These are phyloP conservation scores for Anastrepha obliqua DNA, from an alignment of 1,140 invertebrate genomes.

Conservation along the genomic window DNA sequence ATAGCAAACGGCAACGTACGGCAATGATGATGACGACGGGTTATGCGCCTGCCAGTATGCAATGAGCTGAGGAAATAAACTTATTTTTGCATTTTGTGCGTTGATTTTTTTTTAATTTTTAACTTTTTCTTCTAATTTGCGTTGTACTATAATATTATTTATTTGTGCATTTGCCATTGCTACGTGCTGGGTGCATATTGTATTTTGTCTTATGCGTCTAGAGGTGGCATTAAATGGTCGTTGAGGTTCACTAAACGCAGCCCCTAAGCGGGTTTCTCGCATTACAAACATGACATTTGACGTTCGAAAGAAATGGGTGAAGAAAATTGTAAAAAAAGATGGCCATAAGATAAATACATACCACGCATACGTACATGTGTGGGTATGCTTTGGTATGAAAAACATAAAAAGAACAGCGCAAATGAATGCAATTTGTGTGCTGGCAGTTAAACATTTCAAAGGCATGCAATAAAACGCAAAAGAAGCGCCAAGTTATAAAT, in stretches of 20 bases:
- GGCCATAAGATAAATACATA: background rate
- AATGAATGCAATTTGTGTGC: background rate
- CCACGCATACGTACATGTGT: background rate
- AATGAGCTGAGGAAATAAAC: background rate
- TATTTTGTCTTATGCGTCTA: background rate
- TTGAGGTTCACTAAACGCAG: background rate
- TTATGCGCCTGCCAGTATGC: background rate
- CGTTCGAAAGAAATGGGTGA: background rate
- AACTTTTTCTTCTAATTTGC: background rate
- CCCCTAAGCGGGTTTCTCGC: conserved; percentile 23
- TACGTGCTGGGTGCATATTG: background rate
- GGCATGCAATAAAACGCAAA: conserved; percentile 43
- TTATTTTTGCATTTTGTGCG: background rate
- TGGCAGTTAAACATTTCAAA: conserved; percentile 15
- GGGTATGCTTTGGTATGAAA: background rate
- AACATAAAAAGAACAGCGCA: background rate
- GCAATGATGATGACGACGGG: background rate
- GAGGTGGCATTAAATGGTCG: conserved; percentile 28
- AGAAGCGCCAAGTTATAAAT: background rate
- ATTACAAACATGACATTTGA: conserved; percentile 28
- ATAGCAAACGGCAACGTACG: background rate
- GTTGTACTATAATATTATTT: background rate
- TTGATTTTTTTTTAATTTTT: background rate
- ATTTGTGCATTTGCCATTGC: background rate
- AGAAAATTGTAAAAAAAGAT: background rate